Evolutionary conservation across 2,797 vertebrate genomes (phyloP).

Genomic region (Anguilla marmorata): DNA sequence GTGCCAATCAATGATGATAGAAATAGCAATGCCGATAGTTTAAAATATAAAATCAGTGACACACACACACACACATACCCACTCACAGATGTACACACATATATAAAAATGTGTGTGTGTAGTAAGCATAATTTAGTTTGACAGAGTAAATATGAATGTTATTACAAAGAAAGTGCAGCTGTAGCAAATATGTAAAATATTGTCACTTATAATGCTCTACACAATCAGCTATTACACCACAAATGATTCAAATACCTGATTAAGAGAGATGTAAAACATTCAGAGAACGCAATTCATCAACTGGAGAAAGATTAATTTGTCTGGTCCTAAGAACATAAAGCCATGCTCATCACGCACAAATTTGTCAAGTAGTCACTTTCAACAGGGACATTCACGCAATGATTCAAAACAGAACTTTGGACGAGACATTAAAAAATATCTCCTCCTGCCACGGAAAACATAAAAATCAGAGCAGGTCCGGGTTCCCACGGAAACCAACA

Average conservation of each 20-base stretch:
- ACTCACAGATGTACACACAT: too few relatives aligned
- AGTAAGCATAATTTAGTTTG: not conserved
- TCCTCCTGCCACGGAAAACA: not conserved
- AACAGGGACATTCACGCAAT: not conserved
- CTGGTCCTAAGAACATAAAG: not conserved
- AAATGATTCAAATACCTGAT: not conserved
- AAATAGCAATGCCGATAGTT: not conserved
- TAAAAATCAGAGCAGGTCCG: not conserved
- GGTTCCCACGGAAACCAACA: not conserved
- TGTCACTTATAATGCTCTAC: not conserved
- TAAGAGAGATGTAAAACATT: not conserved
- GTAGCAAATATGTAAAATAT: not conserved
- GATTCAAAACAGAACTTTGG: not conserved
- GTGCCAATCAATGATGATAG: not conserved
- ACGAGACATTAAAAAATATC: not conserved
- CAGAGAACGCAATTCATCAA: not conserved
- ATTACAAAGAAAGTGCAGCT: not conserved
- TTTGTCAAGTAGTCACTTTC: not conserved
- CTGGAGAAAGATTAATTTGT: not conserved
- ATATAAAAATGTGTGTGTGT: not conserved
- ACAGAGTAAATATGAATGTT: not conserved
- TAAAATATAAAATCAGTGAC: not conserved
- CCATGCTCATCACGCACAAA: not conserved
- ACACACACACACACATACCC: too few relatives aligned
- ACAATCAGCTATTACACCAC: not conserved